Evolutionary conservation across 2,888 invertebrate species (phyloP), one percentile per base, ranked within the genome.

Genomic region (Lasioglossum malachurum): DNA sequence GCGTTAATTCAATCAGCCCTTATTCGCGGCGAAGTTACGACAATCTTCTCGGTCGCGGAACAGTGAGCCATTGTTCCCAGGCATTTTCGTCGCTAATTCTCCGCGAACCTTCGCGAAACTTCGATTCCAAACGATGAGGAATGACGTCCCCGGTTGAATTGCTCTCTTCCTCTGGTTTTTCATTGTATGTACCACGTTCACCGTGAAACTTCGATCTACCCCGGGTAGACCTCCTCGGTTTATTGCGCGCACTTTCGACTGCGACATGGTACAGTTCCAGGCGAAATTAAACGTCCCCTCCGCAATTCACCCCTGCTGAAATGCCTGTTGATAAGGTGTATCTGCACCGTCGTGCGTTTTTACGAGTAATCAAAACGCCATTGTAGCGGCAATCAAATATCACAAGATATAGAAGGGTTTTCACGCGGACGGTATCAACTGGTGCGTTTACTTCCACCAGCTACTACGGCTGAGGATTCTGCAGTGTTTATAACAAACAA

Each of bases 1-100:
- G 84, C 84, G 84, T 85, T 85, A 80, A 85, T 85, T 85, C 64
- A 85, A 85, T 85, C 84, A 57, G 44, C 38, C 31, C 38, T 71
- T 69, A 74, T 64, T 16, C 69, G 69, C 74, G 23, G 44, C 72
- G 75, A 80, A 79, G 46, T 74, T 31, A 72, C 67, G 64, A 71
- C 57, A n/a, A 81, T 74, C 31, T 75, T 64, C 31, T 57, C 27
- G 35, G 71, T 31, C 71, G 35, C 72, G 19, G 53, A 19, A 57
- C 71, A 35, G 23, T 23, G 27, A 27, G 12, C 53, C 78, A 60
- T 80, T 83, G 44, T 83, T 27, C 27, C 14, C 31, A 5, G 44
- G 14, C 41, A 41, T 67, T 78, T 41, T 53, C 78, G 53, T 19
- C 35, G 69, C n/a, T 53, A 67, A 23, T 77, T 77, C n/a, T n/a